phyloP scores from a whole-genome alignment of 2,797 vertebrate genomes.

The Mormyrops boulengeri region DNA sequence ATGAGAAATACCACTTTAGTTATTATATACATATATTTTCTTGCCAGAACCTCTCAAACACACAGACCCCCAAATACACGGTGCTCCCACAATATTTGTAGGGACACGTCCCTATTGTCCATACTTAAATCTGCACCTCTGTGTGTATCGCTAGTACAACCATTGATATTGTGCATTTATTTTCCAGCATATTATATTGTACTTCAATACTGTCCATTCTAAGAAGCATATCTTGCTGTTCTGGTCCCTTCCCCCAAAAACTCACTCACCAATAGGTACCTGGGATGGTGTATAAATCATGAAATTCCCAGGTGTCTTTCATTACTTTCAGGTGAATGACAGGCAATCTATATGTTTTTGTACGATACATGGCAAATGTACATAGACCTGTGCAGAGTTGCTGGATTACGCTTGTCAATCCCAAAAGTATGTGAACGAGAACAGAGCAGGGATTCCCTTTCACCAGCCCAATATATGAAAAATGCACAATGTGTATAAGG shows the following conservation, averaged over 20 bases:
- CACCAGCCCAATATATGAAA: background rate
- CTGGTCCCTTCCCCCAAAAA: background rate
- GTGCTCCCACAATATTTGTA: background rate
- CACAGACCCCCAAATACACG: background rate
- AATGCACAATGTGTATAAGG: background rate
- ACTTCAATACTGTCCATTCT: background rate
- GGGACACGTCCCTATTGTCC: background rate
- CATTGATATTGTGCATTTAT: background rate
- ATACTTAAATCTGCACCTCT: background rate
- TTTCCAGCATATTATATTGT: background rate
- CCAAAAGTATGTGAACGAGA: background rate
- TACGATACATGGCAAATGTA: background rate
- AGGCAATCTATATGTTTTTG: background rate
- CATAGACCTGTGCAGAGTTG: background rate
- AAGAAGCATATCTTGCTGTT: background rate
- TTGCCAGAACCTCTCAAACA: background rate
- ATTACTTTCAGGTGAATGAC: background rate
- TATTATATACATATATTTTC: background rate
- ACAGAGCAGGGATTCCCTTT: background rate
- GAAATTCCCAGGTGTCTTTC: background rate
- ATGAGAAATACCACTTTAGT: background rate
- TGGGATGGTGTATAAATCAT: background rate
- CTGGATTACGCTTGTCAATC: background rate
- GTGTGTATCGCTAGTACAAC: background rate
- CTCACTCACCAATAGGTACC: background rate